A percentile compares a stretch with the other conserved stretches of the same genome.
Conservation (phyloP, 2,888 invertebrate genomes). For the Oscheius myriophilus region DNA sequence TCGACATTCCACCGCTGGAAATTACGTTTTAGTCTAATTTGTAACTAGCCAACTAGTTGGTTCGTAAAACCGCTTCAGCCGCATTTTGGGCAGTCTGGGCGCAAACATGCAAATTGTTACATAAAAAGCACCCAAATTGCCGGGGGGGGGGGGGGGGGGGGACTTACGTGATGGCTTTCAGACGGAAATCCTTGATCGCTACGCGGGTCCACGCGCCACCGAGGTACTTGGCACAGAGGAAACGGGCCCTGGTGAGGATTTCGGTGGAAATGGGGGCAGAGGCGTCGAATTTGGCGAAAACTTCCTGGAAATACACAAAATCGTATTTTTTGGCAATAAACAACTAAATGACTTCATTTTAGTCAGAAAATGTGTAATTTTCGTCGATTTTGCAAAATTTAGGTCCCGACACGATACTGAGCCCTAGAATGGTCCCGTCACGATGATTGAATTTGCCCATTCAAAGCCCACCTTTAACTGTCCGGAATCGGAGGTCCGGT, state of each 20-base stretch:
- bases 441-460: no score
- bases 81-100: no score
- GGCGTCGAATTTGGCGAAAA: slow-evolving; percentile 54
- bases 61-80: no score
- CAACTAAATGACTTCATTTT: no score
- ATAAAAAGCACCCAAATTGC: no score
- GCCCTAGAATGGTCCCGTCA: no score
- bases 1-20: slow-evolving; percentile 90
- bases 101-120: no score
- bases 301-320: slow-evolving; percentile 46
- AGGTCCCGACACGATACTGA: no score
- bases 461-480: slow-evolving; percentile 54
- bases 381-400: not conserved
- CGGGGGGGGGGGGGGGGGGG: no score
- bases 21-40: not conserved
- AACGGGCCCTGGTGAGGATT: slow-evolving; percentile 49
- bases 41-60: no score
- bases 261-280: slow-evolving; percentile 48
- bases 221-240: slow-evolving; percentile 59
- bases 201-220: slow-evolving; percentile 60
- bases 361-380: not conserved
- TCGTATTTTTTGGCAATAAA: no score
- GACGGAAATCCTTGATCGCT: slow-evolving; percentile 44
- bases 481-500: slow-evolving; percentile 43
- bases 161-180: slow-evolving; percentile 59